These are phyloP conservation scores for Pangasianodon hypophthalmus DNA, from an alignment of 2,113 vertebrate genomes.

Conservation along the genomic window DNA sequence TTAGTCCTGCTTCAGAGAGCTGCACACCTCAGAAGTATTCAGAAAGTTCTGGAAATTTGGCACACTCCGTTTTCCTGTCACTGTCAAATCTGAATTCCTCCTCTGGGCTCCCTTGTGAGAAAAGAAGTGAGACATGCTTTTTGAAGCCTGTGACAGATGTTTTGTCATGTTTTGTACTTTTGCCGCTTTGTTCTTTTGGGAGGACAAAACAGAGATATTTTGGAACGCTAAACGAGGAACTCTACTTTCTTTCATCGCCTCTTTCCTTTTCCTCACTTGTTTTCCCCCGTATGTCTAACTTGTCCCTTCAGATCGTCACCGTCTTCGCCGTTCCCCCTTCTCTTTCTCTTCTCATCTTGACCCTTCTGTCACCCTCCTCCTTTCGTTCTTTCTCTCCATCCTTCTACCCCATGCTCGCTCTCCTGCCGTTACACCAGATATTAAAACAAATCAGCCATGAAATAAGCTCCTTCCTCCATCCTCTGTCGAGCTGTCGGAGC, in stretches of 20 bases:
- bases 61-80: slow-evolving; percentile 32
- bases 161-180: slow-evolving; percentile 39
- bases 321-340: not conserved
- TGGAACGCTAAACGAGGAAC: not conserved
- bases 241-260: not conserved
- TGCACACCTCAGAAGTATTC: slow-evolving; percentile 6
- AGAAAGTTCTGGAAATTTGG: slow-evolving; percentile 23
- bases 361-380: slow-evolving; percentile 31
- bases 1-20: slow-evolving; percentile 33
- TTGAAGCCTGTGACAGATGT: slow-evolving; percentile 46
- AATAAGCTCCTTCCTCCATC: slow-evolving; percentile 76
- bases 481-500: slow-evolving; percentile 68
- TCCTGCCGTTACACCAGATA: slow-evolving; percentile 68
- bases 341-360: slow-evolving; percentile 20
- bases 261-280: slow-evolving; percentile 11
- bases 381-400: slow-evolving; percentile 21
- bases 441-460: slow-evolving; percentile 79
- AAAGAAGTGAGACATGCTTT: slow-evolving; percentile 34
- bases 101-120: slow-evolving; percentile 18
- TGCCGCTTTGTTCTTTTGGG: slow-evolving; percentile 10
- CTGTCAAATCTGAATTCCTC: slow-evolving; percentile 38
- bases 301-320: slow-evolving; percentile 22
- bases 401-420: slow-evolving; percentile 47
- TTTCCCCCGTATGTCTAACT: slow-evolving; percentile 12
- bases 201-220: slow-evolving; percentile 5